phyloP scores from a whole-genome alignment of 2,888 invertebrate genomes.

The Euzetes globulus region DNA sequence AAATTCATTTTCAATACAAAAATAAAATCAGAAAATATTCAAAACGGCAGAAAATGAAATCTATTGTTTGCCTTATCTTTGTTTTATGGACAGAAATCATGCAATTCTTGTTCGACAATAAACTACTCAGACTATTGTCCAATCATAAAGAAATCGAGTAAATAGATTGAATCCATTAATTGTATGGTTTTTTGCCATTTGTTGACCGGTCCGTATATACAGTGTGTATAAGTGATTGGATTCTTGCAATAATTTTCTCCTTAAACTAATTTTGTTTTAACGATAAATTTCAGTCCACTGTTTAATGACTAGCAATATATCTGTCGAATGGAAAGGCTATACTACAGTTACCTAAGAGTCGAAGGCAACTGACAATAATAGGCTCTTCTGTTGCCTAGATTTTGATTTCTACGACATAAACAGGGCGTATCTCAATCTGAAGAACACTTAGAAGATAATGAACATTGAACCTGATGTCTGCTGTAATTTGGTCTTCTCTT shows the following conservation, averaged over 20 bases:
- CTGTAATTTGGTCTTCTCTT: slow-evolving; percentile 2
- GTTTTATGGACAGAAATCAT: no score
- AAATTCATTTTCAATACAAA: no score
- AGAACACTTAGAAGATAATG: slow-evolving; percentile 28
- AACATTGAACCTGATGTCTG: slow-evolving; percentile 27
- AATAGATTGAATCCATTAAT: neutral
- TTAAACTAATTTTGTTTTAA: slow-evolving; percentile 25
- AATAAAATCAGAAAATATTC: no score
- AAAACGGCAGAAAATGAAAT: no score
- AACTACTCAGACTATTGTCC: no score
- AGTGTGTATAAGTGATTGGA: neutral
- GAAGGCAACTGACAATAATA: slow-evolving; percentile 2
- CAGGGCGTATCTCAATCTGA: slow-evolving; percentile 19
- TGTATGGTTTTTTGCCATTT: neutral
- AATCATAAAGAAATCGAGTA: neutral
- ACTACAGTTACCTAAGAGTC: neutral
- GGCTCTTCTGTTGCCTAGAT: slow-evolving; percentile 3
- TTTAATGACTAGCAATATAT: slow-evolving; percentile 28
- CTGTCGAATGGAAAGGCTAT: neutral
- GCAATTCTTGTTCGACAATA: no score
- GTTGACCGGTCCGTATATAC: neutral
- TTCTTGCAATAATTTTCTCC: slow-evolving; percentile 13
- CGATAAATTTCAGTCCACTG: slow-evolving; percentile 13
- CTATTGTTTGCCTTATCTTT: no score
- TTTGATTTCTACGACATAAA: slow-evolving; percentile 3